Conservation (phyloP, 2,888 invertebrate species). For the Helicoverpa assulta region DNA sequence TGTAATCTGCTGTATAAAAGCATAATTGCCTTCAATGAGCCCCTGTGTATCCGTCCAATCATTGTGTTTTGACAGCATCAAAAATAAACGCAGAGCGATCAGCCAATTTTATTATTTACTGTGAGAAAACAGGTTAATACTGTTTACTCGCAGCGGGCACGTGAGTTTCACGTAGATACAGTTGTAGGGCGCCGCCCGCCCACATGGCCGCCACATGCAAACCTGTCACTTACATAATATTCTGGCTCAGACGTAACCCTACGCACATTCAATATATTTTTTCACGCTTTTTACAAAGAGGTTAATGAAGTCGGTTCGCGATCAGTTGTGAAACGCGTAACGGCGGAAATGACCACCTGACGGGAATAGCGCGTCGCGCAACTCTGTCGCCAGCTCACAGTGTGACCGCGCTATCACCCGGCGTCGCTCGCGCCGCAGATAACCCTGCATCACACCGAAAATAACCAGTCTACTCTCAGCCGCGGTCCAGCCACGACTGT, state of each 20-base stretch:
- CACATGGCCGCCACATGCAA: slow-evolving; percentile 66
- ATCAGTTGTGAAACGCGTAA: slow-evolving; percentile 84
- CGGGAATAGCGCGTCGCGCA: slow-evolving; percentile 89
- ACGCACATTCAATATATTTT: slow-evolving; percentile 67
- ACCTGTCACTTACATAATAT: slow-evolving; percentile 74
- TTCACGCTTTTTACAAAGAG: slow-evolving; percentile 76
- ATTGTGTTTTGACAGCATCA: slow-evolving; percentile 31
- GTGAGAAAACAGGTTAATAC: slow-evolving; percentile 54
- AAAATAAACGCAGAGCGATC: slow-evolving; percentile 33
- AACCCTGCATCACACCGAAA: slow-evolving; percentile 84
- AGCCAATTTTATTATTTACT: slow-evolving; percentile 29
- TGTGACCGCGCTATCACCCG: slow-evolving; percentile 87
- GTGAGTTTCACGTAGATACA: slow-evolving; percentile 61
- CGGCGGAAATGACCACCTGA: slow-evolving; percentile 88
- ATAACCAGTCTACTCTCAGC: slow-evolving; percentile 87
- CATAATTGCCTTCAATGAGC: slow-evolving; percentile 55
- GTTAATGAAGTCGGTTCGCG: slow-evolving; percentile 84
- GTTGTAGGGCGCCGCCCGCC: slow-evolving; percentile 82
- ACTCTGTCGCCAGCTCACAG: slow-evolving; percentile 84
- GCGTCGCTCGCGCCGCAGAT: slow-evolving; percentile 84
- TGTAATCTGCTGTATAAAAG: slow-evolving; percentile 61
- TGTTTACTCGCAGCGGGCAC: slow-evolving; percentile 67
- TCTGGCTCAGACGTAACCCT: slow-evolving; percentile 60
- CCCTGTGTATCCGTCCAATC: slow-evolving; percentile 34
- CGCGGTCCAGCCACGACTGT: slow-evolving; percentile 88